Conservation (phyloP, 2,797 vertebrate species). For the Crocidura indochinensis region DNA sequence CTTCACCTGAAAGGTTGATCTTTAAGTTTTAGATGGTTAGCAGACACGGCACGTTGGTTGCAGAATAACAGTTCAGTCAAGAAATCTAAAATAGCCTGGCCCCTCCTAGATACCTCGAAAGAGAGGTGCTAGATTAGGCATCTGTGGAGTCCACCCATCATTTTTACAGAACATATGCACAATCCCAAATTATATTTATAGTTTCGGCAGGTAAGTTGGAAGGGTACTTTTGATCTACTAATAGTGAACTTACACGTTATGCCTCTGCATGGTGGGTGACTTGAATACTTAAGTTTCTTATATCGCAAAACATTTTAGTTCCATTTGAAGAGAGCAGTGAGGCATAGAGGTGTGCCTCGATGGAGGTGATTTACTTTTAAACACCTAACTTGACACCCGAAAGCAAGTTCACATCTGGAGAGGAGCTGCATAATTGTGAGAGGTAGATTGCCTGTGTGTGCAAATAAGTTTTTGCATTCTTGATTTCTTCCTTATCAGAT, state of each 20-base stretch:
- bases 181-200: slow-evolving; percentile 76
- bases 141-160: slow-evolving; percentile 49
- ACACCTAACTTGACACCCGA: slow-evolving; percentile 76
- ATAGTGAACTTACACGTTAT: slow-evolving; percentile 76
- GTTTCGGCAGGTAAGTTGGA: slow-evolving; percentile 84
- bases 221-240: slow-evolving; percentile 77
- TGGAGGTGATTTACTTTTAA: slow-evolving; percentile 82
- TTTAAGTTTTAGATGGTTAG: slow-evolving; percentile 60
- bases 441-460: slow-evolving; percentile 71
- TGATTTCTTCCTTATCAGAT: slow-evolving; percentile 71
- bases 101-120: not conserved
- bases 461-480: slow-evolving; percentile 70
- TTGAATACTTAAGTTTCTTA: slow-evolving; percentile 81
- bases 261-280: slow-evolving; percentile 70
- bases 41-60: slow-evolving; percentile 44
- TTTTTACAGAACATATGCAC: slow-evolving; percentile 75
- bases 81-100: slow-evolving; percentile 39
- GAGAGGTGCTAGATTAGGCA: slow-evolving; percentile 58
- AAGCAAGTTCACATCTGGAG: slow-evolving; percentile 70
- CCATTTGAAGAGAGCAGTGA: slow-evolving; percentile 82
- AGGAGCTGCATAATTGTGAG: slow-evolving; percentile 63
- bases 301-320: slow-evolving; percentile 81
- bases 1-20: slow-evolving; percentile 77
- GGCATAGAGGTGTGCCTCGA: slow-evolving; percentile 75
- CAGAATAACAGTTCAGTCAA: slow-evolving; percentile 47